Evolutionary conservation across 2,888 invertebrate species (phyloP).

Genomic region (Polyommatus iphigenia): DNA sequence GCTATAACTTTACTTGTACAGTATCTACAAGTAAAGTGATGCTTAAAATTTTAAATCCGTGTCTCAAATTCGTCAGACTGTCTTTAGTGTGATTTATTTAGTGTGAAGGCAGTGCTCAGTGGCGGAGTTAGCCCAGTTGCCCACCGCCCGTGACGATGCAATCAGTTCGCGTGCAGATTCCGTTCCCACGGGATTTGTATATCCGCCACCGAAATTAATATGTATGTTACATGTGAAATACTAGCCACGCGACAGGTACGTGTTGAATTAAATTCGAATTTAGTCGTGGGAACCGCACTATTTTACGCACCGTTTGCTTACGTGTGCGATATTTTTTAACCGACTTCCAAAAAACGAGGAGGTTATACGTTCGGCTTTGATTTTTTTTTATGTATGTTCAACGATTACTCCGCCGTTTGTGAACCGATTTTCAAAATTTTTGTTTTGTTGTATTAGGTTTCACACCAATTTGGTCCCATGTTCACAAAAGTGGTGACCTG

Average conservation of each 20-base stretch:
- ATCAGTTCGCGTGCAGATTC: conserved; percentile 38
- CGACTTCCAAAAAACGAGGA: too few species aligned
- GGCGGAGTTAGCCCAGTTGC: conserved; percentile 26
- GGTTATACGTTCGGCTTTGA: too few species aligned
- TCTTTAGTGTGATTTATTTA: neutral
- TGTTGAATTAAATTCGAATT: neutral
- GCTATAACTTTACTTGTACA: too few species aligned
- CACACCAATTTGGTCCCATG: too few species aligned
- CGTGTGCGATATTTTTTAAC: neutral
- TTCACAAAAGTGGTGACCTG: too few species aligned
- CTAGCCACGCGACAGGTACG: neutral
- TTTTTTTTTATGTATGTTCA: too few species aligned
- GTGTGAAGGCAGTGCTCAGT: neutral
- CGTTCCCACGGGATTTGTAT: conserved; percentile 40
- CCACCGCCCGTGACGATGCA: conserved; percentile 42
- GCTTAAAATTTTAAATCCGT: too few species aligned
- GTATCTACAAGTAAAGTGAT: too few species aligned
- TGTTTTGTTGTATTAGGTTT: too few species aligned
- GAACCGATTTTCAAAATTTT: too few species aligned
- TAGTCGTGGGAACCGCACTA: neutral
- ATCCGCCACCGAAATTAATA: conserved; percentile 28
- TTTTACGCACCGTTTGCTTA: neutral
- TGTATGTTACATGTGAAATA: conserved; percentile 14
- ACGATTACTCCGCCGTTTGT: too few species aligned
- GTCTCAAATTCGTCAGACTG: neutral